Base-by-base conservation (phyloP, 2,797 vertebrate species). In the Glyptemys insculpta region DNA sequence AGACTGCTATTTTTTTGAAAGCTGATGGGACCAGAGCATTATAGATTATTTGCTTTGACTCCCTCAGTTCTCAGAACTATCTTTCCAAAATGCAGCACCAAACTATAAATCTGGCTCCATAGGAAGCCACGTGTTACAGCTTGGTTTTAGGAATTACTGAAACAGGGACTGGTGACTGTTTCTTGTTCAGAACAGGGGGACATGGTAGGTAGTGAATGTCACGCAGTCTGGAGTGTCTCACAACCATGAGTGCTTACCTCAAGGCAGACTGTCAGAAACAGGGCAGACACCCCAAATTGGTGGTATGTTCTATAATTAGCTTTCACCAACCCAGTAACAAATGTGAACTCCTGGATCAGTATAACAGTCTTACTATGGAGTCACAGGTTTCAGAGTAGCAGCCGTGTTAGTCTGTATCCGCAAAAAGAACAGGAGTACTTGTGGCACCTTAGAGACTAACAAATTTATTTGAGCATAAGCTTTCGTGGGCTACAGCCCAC, bases 141-240 rank as follows among this genome's bases (percentile, higher is more conserved):
- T 88, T 62, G 34, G 21, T 65, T 34, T 87, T 62, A 87, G 29
- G 65, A 85, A 37, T 44, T 92, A 9, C 37, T 76, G 83, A 83
- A 88, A 62, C 1, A 76, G 21, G 6, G 34, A 85, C 44, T 53
- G 15, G 74, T 44, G 93, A 44, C 74, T 85, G 34, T 76, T 49
- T 91, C 44, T 37, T 81, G 21, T 41, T 84, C 52, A 37, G 6
- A 59, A 3, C 53, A 53, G 84, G 15, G n/a, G 16, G n/a, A 37
- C 82, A 78, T 23, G 86, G 2, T 6, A 88, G 8, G 6, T 87
- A 52, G 68, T 21, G 84, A 52, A 76, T 86, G n/a, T 68, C 62
- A 37, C 4, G 8, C 16, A 37, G 34, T 68, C 34, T 68, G 34
- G 34, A n/a, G 62, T 65, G 62, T 16, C 34, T n/a, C 34, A n/a